These are phyloP conservation scores for Collichthys lucidus DNA, from an alignment of 2,113 vertebrate species.

Conservation along the genomic window DNA sequence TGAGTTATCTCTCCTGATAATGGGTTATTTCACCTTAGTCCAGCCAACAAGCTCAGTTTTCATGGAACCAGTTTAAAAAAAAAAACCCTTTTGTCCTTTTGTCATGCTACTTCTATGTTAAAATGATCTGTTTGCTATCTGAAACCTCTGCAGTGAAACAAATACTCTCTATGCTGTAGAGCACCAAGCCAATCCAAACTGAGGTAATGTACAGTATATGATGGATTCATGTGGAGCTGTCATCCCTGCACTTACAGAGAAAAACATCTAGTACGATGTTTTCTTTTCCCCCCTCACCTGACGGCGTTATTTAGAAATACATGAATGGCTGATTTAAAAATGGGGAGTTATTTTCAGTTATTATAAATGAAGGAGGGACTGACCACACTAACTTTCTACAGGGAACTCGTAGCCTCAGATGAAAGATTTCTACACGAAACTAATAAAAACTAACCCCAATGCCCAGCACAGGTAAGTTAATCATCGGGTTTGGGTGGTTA, in stretches of 20 bases:
- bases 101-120: conserved; percentile 62
- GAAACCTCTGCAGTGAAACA: conserved; percentile 45
- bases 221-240: conserved; percentile 43
- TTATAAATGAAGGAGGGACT: conserved; percentile 16
- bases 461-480: conserved; percentile 56
- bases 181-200: conserved; percentile 63
- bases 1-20: conserved; percentile 40
- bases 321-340: conserved; percentile 39
- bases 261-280: conserved; percentile 42
- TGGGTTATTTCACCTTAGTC: conserved; percentile 45
- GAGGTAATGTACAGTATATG: conserved; percentile 70
- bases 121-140: conserved; percentile 46
- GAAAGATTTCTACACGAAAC: conserved; percentile 53
- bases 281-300: conserved; percentile 26
- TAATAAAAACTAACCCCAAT: conserved; percentile 55
- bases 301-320: conserved; percentile 48
- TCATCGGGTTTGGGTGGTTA: conserved; percentile 39
- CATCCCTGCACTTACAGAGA: conserved; percentile 52
- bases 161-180: conserved; percentile 51
- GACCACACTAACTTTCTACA: conserved; percentile 46
- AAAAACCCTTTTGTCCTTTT: conserved; percentile 24
- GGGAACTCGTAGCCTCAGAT: conserved; percentile 35
- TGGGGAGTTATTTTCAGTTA: conserved; percentile 27
- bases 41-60: conserved; percentile 44
- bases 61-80: conserved; percentile 21